Percentiles rank a stretch among this genome's conserved stretches.
phyloP scores from a whole-genome alignment of 2,113 vertebrate genomes.

The Megalops atlanticus region DNA sequence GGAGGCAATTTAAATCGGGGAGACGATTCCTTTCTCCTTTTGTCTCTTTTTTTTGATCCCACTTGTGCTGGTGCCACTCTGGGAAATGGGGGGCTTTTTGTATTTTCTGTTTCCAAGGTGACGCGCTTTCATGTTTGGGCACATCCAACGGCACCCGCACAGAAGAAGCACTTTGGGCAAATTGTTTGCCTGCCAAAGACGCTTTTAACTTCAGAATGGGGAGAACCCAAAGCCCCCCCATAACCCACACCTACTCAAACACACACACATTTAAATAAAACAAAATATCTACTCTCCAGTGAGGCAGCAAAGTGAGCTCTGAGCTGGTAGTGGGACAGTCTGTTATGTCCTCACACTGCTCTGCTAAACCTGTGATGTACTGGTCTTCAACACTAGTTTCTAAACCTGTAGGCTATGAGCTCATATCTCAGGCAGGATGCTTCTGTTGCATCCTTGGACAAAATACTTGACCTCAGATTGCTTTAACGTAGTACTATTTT shows the following conservation, averaged over 20 bases:
- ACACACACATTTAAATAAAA: neutral
- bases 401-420: no score
- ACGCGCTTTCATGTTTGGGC: neutral
- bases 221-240: neutral
- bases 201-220: neutral
- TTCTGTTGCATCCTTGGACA: neutral
- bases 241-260: neutral
- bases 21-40: slow-evolving; percentile 20
- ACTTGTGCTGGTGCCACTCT: neutral
- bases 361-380: neutral
- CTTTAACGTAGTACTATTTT: no score
- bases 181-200: neutral
- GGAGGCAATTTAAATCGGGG: slow-evolving; percentile 51
- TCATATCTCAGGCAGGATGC: neutral
- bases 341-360: neutral
- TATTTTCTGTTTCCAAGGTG: neutral
- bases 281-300: neutral
- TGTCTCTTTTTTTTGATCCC: slow-evolving; percentile 7
- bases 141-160: neutral
- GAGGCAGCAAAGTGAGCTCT: neutral
- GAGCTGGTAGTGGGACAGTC: neutral
- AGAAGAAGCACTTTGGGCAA: neutral
- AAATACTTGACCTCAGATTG: neutral
- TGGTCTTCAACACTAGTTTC: neutral
- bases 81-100: neutral